phyloP scores from a whole-genome alignment of 2,797 vertebrate species.

The Bradypodion pumilum region DNA sequence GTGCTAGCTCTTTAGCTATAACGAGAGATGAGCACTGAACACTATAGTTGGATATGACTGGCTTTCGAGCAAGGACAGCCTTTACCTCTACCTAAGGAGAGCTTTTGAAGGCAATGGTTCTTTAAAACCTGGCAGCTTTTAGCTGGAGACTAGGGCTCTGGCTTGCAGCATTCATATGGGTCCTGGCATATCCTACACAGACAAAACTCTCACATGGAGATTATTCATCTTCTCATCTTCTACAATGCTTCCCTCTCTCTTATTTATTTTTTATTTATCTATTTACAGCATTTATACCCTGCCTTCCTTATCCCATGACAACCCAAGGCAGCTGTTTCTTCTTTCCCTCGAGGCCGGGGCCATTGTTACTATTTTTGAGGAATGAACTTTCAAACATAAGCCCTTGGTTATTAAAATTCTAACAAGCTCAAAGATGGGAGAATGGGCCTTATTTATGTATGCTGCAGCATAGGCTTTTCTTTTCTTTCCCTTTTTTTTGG shows the following conservation, averaged over 20 bases:
- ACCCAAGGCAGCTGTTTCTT: no score
- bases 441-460: constrained; percentile 9
- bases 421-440: background rate
- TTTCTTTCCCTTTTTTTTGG: no score
- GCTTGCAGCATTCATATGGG: background rate
- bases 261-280: no score
- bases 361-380: constrained; percentile 16
- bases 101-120: background rate
- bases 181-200: background rate
- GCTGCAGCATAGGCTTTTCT: background rate
- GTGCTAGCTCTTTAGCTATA: no score
- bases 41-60: no score
- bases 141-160: background rate
- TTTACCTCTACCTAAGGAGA: no score
- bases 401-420: constrained; percentile 15
- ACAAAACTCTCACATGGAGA: no score
- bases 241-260: background rate
- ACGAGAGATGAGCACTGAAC: no score
- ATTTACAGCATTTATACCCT: no score
- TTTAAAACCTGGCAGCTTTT: background rate
- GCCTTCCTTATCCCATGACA: no score
- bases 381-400: constrained; percentile 12
- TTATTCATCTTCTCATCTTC: background rate
- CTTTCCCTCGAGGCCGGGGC: no score
- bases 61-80: no score